These are phyloP conservation scores for Sebastes diploproa DNA, from an alignment of 2,797 vertebrate species.

Conservation along the genomic window DNA sequence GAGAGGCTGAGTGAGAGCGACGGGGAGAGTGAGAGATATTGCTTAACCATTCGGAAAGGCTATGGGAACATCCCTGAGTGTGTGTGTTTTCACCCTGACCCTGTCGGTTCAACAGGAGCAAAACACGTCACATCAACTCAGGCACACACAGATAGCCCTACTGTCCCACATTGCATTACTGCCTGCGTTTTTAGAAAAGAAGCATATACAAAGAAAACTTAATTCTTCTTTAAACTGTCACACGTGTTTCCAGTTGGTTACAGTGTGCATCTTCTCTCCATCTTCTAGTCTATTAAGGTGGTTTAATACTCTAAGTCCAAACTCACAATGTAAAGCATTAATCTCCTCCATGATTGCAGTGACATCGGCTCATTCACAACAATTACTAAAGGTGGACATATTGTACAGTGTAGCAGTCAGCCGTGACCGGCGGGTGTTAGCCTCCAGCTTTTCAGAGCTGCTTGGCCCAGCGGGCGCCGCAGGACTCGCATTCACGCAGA, in stretches of 20 bases:
- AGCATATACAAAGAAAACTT: background rate
- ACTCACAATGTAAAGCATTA: constrained; percentile 5
- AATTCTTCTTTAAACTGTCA: background rate
- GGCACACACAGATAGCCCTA: constrained; percentile 27
- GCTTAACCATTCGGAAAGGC: constrained; percentile 85
- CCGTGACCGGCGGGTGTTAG: constrained; percentile 43
- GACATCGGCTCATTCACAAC: constrained; percentile 21
- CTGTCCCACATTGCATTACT: constrained; percentile 21
- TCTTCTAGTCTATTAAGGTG: background rate
- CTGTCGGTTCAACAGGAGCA: constrained; percentile 58
- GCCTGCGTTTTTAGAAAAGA: constrained; percentile 17
- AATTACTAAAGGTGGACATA: constrained; percentile 55
- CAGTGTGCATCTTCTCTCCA: background rate
- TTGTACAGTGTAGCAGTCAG: constrained; percentile 39
- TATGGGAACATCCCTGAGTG: constrained; percentile 79
- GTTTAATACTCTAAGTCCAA: background rate
- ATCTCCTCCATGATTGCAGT: constrained; percentile 4
- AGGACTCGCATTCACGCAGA: constrained; percentile 51
- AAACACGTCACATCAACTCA: constrained; percentile 56
- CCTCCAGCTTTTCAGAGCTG: constrained; percentile 37
- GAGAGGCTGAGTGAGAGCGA: constrained; percentile 52
- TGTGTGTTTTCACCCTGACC: constrained; percentile 48
- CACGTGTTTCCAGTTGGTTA: background rate
- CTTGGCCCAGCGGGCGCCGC: constrained; percentile 6
- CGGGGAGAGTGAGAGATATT: constrained; percentile 70